Evolutionary conservation across 2,113 vertebrate genomes (phyloP), one percentile per base, ranked within the genome.

Genomic region (Gadus chalcogrammus): DNA sequence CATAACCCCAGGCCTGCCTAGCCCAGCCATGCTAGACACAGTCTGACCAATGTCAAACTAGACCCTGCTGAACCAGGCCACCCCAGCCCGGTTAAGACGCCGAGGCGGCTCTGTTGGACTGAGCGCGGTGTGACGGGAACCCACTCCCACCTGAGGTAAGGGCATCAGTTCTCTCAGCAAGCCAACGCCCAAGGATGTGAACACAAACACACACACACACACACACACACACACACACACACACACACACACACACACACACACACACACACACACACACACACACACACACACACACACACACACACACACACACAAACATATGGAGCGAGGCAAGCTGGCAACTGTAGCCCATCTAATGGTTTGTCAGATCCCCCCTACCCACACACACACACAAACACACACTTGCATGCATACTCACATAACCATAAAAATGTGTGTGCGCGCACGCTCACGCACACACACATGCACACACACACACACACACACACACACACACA

Each of bases 21-120:
- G 69, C 81, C 71, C 82, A 79, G 80, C 71, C 79, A 80, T 84
- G 87, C 81, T 86, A 91, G 88, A 90, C 71, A 31, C 88, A 70
- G 76, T 69, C 69, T 3, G 28, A 82, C 66, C 75, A 72, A 80
- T 66, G 84, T 81, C 85, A 85, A 85, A 78, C 77, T 70, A 77
- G 79, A 82, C 73, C 71, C 42, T 13, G 9, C 42, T 48, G 42
- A 48, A 48, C 42, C 42, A 9, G 42, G 42, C 63, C 16, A 48
- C 77, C 81, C 79, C 75, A 67, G 76, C 83, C 78, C 78, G 85
- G 85, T 84, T 87, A 87, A 75, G 73, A 1, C 72, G 71, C 76
- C 0, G 65, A 68, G 74, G 55, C 55, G 55, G 55, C 55, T 17
- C 13, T 58, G 55, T 58, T 17, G 13, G 13, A 13, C 53, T 56